These are phyloP conservation scores for Microcebus griseorufus DNA, from an alignment of 2,113 vertebrate genomes.

Conservation along the genomic window DNA sequence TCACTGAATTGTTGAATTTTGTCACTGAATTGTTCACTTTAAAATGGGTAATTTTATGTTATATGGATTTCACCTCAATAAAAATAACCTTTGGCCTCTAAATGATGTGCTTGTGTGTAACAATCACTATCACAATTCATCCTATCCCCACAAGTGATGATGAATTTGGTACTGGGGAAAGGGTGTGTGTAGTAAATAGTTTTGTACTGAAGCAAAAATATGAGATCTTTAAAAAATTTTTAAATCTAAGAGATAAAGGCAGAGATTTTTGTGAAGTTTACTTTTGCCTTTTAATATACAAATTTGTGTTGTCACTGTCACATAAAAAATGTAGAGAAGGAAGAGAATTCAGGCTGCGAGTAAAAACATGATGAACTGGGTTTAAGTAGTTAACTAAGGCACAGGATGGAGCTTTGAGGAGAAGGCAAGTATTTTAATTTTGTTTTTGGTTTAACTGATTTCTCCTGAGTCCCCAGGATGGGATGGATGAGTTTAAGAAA, in stretches of 20 bases:
- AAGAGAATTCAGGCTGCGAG: not conserved
- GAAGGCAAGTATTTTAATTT: not conserved
- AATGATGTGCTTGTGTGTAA: not conserved
- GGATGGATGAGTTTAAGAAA: not conserved
- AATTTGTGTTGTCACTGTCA: not conserved
- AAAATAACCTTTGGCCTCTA: not conserved
- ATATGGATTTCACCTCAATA: not conserved
- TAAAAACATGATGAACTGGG: not conserved
- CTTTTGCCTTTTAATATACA: not conserved
- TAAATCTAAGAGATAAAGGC: not conserved
- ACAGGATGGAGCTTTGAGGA: not conserved
- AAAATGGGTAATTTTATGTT: not conserved
- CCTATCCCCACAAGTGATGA: not conserved
- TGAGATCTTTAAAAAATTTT: not conserved
- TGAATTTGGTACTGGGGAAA: not conserved
- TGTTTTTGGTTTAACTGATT: not conserved
- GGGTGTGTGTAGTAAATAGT: not conserved
- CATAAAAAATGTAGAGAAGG: not conserved
- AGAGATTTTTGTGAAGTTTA: not conserved
- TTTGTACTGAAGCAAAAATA: not conserved
- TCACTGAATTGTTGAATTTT: not conserved
- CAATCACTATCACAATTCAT: not conserved
- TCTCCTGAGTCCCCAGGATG: not conserved
- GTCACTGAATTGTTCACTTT: not conserved
- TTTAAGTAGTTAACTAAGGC: not conserved